Evolutionary conservation across 1,140 invertebrate species (phyloP).

Genomic region (Mercenaria mercenaria): DNA sequence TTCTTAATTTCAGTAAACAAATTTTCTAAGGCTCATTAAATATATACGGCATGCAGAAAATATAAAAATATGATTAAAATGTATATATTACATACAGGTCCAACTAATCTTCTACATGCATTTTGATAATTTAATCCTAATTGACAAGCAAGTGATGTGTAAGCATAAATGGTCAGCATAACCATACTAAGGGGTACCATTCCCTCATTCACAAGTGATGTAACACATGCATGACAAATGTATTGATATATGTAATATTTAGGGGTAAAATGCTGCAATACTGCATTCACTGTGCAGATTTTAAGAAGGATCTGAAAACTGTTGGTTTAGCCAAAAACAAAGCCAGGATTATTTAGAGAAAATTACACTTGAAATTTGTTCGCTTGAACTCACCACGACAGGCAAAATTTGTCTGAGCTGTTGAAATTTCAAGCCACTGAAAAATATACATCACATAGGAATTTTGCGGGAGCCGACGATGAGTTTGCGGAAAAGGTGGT

Average conservation of each 20-base stretch:
- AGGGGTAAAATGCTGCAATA: neutral
- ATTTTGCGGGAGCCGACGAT: too few relatives aligned
- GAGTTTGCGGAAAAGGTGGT: too few relatives aligned
- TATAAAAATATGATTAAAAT: too few relatives aligned
- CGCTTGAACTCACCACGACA: too few relatives aligned
- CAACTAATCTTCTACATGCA: neutral
- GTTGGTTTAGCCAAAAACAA: too few relatives aligned
- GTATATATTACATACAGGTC: neutral
- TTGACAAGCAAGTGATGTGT: neutral
- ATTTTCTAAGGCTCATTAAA: too few relatives aligned
- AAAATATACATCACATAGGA: too few relatives aligned
- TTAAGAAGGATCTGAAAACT: neutral
- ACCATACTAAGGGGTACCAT: neutral
- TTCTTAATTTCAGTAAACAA: neutral
- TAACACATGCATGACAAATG: neutral
- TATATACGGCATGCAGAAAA: too few relatives aligned
- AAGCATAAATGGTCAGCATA: neutral
- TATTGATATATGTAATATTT: neutral
- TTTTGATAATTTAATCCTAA: neutral
- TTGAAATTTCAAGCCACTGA: too few relatives aligned
- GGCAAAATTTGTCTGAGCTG: too few relatives aligned
- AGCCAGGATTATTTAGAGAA: too few relatives aligned
- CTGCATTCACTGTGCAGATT: neutral
- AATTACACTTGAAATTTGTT: too few relatives aligned
- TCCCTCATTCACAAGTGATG: neutral